These are phyloP conservation scores for Muscina levida DNA, from an alignment of 2,888 invertebrate species.

Conservation along the genomic window DNA sequence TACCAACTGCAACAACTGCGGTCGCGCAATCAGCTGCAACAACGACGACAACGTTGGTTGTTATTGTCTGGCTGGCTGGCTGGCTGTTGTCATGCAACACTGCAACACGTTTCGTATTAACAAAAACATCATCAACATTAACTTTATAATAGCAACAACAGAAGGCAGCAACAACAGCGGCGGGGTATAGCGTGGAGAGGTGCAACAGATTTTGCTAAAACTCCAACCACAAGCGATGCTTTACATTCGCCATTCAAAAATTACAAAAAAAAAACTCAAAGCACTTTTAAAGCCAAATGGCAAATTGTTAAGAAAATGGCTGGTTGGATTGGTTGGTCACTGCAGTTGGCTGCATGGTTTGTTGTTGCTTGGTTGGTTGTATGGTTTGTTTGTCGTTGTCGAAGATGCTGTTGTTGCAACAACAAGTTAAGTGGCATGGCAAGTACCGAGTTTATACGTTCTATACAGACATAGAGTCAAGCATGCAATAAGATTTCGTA, in stretches of 20 bases:
- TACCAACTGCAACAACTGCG: conserved; percentile 13
- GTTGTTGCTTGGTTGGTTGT: conserved; percentile 12
- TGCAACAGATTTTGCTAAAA: conserved; percentile 46
- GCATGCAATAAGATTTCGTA: not conserved
- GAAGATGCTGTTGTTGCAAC: conserved; percentile 60
- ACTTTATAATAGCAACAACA: conserved; percentile 55
- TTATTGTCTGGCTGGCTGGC: conserved; percentile 26
- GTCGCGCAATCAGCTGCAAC: conserved; percentile 1
- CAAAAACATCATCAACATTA: conserved; percentile 70
- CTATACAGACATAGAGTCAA: not conserved
- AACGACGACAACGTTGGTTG: conserved; percentile 60
- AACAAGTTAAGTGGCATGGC: conserved; percentile 45
- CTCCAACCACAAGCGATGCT: conserved; percentile 56
- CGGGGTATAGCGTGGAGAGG: conserved; percentile 45
- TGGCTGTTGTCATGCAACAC: conserved; percentile 53
- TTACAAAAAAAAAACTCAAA: too few relatives aligned
- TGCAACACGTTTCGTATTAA: conserved; percentile 76
- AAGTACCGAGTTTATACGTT: conserved; percentile 20
- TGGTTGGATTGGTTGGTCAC: conserved; percentile 12
- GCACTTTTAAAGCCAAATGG: conserved; percentile 58
- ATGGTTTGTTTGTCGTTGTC: conserved; percentile 13
- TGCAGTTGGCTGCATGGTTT: conserved; percentile 45
- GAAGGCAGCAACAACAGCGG: conserved; percentile 38
- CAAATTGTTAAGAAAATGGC: conserved; percentile 65
- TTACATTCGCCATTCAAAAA: conserved; percentile 57